These are phyloP conservation scores for Taurulus bubalis DNA, from an alignment of 2,113 vertebrate genomes.

Conservation along the genomic window DNA sequence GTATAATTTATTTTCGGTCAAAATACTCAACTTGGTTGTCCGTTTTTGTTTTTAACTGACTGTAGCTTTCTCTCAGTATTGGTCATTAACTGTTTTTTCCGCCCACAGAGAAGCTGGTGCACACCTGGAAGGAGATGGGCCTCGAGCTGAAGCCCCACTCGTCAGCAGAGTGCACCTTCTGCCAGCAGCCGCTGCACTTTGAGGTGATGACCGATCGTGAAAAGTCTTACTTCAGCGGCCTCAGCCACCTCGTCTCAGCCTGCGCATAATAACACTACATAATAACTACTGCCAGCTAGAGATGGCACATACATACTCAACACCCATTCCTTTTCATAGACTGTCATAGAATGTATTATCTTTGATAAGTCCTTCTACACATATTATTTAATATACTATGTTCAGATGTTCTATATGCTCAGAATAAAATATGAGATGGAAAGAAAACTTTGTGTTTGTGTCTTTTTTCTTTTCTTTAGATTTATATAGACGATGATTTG, in stretches of 20 bases:
- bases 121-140: slow-evolving; percentile 90
- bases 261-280: slow-evolving; percentile 88
- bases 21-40: neutral
- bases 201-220: slow-evolving; percentile 96
- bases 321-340: slow-evolving; percentile 71
- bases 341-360: slow-evolving; percentile 69
- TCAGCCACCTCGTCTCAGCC: slow-evolving; percentile 91
- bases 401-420: slow-evolving; percentile 68
- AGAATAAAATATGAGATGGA: slow-evolving; percentile 60
- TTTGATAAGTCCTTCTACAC: slow-evolving; percentile 62
- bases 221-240: slow-evolving; percentile 92
- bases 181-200: slow-evolving; percentile 94
- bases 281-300: slow-evolving; percentile 11
- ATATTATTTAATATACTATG: slow-evolving; percentile 71
- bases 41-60: neutral
- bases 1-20: neutral
- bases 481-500: neutral
- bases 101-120: slow-evolving; percentile 88
- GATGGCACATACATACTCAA: slow-evolving; percentile 36
- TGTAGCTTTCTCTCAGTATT: neutral
- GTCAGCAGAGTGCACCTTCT: slow-evolving; percentile 94
- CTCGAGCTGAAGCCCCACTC: slow-evolving; percentile 91
- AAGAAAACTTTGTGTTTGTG: slow-evolving; percentile 7
- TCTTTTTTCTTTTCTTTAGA: neutral
- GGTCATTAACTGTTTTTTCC: neutral